A percentile compares a stretch with the other conserved stretches of the same genome.
Evolutionary conservation across 2,888 invertebrate genomes (phyloP).

Genomic region (Calliopum simillimum): DNA sequence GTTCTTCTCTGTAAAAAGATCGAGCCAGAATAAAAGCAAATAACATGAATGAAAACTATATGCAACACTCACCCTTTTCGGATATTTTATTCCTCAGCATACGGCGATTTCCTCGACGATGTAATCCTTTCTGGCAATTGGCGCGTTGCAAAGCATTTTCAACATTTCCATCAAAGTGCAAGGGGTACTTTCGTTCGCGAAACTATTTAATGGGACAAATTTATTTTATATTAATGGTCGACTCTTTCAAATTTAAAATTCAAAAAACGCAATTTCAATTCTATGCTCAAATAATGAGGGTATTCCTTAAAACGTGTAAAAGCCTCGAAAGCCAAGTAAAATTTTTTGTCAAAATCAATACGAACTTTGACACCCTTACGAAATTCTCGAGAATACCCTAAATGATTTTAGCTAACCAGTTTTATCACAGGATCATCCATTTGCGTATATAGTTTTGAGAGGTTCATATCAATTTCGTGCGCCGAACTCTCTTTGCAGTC

Average conservation of each 20-base stretch:
- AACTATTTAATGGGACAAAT: slow-evolving; percentile 52
- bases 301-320: too few relatives aligned
- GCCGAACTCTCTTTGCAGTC: slow-evolving; percentile 66
- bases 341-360: not conserved
- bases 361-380: not conserved
- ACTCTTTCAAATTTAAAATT: not conserved
- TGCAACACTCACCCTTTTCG: slow-evolving; percentile 59
- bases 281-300: too few relatives aligned
- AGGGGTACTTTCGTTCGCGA: slow-evolving; percentile 67
- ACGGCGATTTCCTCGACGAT: slow-evolving; percentile 62
- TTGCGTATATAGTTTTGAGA: slow-evolving; percentile 65
- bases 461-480: slow-evolving; percentile 64
- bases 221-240: too few relatives aligned
- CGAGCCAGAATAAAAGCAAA: slow-evolving; percentile 6
- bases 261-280: too few relatives aligned
- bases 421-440: slow-evolving; percentile 68
- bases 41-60: not conserved
- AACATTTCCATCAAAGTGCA: slow-evolving; percentile 65
- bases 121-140: slow-evolving; percentile 65
- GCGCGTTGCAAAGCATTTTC: slow-evolving; percentile 65
- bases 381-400: too few relatives aligned
- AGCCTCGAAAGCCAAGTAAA: too few relatives aligned
- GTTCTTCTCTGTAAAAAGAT: slow-evolving; percentile 61
- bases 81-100: slow-evolving; percentile 64
- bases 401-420: slow-evolving; percentile 55